Percentiles rank a stretch among this genome's conserved stretches.
phyloP scores from a whole-genome alignment of 2,888 invertebrate genomes.

The Spatulosminthurus flaviceps region DNA sequence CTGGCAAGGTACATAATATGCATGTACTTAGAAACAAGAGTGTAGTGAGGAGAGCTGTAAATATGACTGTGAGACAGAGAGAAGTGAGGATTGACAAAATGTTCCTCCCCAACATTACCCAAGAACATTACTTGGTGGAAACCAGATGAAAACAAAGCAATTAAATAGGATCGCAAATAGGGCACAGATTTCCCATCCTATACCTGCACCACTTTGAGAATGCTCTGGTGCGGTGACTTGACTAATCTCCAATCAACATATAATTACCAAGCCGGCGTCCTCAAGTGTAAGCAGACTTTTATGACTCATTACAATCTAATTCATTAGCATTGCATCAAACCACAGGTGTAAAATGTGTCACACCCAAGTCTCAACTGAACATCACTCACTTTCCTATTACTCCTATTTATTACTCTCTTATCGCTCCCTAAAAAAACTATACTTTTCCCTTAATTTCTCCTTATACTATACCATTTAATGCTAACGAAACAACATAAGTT shows the following conservation, averaged over 20 bases:
- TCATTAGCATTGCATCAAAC: constrained; percentile 26
- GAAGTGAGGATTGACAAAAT: not conserved
- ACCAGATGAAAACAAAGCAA: constrained; percentile 5
- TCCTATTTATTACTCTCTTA: no score
- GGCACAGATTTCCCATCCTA: constrained; percentile 11
- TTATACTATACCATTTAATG: no score
- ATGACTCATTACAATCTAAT: constrained; percentile 17
- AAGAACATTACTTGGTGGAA: not conserved
- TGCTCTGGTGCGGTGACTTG: no score
- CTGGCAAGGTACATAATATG: no score
- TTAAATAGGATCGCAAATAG: constrained; percentile 8
- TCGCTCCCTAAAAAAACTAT: no score
- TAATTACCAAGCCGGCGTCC: constrained; percentile 6
- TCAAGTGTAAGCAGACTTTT: not conserved
- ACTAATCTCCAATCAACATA: constrained; percentile 8
- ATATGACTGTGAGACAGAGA: no score
- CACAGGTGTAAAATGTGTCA: constrained; percentile 27
- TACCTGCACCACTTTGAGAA: not conserved
- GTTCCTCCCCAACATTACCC: not conserved
- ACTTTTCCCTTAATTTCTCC: no score
- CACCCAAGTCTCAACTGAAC: constrained; percentile 12
- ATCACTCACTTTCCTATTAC: not conserved
- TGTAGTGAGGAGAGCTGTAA: no score
- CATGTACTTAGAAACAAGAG: no score
- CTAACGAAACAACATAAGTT: no score